These are phyloP conservation scores for Pontoporia blainvillei DNA, from an alignment of 2,113 vertebrate species.

Conservation along the genomic window DNA sequence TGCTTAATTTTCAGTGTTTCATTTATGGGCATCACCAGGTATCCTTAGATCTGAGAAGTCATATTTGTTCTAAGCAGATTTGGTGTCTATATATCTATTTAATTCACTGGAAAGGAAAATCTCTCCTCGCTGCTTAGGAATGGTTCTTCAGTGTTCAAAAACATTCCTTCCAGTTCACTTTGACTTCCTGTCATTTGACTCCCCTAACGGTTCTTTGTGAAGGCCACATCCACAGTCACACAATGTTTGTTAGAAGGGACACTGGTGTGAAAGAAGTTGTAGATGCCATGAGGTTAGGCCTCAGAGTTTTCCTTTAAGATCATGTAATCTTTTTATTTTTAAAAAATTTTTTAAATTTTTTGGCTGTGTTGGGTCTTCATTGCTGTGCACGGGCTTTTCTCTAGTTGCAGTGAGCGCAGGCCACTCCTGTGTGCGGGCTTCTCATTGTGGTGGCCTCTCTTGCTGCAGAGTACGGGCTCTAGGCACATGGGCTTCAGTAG, in stretches of 20 bases:
- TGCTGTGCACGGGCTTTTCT: too few relatives aligned
- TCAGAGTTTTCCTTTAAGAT: not conserved
- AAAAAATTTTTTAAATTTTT: too few relatives aligned
- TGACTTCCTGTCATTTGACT: not conserved
- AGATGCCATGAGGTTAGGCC: not conserved
- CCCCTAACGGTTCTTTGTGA: not conserved
- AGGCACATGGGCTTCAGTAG: too few relatives aligned
- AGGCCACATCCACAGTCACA: not conserved
- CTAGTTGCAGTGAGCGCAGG: rapidly evolving
- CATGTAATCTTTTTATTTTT: not conserved
- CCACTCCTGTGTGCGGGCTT: too few relatives aligned
- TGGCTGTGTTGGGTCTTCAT: too few relatives aligned
- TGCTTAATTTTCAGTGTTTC: conserved; percentile 29
- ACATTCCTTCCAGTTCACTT: not conserved
- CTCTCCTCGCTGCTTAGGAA: not conserved
- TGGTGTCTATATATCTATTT: not conserved
- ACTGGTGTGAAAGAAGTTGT: not conserved
- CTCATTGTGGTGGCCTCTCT: too few relatives aligned
- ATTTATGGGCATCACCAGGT: not conserved
- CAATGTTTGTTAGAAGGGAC: not conserved
- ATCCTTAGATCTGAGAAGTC: conserved; percentile 12
- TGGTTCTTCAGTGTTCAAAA: not conserved
- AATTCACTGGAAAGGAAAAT: not conserved
- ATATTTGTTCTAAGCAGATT: not conserved
- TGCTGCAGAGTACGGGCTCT: too few relatives aligned